Conservation (phyloP, 35 echinoderm and acorn worm genomes). For the Nesometra sesokonis region DNA sequence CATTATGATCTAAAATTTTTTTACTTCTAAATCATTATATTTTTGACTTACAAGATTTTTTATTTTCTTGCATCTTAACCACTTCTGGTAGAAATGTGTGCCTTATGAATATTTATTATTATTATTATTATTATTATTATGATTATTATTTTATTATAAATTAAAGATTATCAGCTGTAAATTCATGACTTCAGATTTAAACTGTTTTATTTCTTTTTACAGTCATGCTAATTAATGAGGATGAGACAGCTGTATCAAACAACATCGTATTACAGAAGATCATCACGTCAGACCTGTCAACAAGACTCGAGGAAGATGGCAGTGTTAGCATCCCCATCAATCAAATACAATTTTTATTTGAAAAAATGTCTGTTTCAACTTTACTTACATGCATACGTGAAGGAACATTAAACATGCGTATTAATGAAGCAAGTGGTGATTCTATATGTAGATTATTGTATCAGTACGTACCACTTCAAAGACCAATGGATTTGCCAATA, state of each 20-base stretch:
- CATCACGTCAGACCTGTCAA: background rate
- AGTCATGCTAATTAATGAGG: background rate
- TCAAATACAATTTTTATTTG: background rate
- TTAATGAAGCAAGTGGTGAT: background rate
- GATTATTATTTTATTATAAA: no score
- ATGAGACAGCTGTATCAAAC: background rate
- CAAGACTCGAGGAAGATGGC: background rate
- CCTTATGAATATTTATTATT: no score
- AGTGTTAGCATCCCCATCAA: background rate
- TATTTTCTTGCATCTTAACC: no score
- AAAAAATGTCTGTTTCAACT: background rate
- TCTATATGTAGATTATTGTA: background rate
- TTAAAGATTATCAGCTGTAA: no score
- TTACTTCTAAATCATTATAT: no score
- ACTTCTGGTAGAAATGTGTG: no score
- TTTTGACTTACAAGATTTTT: no score
- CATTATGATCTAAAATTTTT: no score
- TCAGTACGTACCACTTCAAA: background rate
- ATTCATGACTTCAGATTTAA: no score
- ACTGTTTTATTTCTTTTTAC: background rate
- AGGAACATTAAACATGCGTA: background rate
- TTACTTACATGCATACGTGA: background rate
- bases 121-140: no score
- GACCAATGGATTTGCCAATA: background rate
- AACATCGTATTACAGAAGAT: background rate